Conservation (phyloP, 2,113 vertebrate species). For the Saimiri boliviensis region DNA sequence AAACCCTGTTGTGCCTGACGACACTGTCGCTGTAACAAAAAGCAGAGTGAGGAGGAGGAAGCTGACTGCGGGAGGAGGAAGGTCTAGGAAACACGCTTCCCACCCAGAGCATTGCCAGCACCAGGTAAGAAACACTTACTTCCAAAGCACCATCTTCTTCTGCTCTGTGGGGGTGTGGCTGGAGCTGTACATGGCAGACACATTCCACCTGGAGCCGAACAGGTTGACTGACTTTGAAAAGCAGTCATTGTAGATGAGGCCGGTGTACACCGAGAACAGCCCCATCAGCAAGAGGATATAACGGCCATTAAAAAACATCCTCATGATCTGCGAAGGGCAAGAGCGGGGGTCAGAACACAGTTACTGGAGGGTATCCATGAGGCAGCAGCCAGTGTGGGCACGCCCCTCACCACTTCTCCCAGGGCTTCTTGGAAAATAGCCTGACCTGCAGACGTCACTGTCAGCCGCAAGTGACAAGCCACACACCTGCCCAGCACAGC, state of each 20-base stretch:
- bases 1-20: conserved; percentile 72
- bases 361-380: fast-evolving
- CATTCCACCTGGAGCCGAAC: conserved; percentile 95
- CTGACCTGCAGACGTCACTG: neutral
- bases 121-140: conserved; percentile 7
- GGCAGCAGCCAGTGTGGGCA: fast-evolving
- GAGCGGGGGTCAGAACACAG: fast-evolving
- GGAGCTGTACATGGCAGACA: conserved; percentile 88
- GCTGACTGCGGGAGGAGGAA: fast-evolving
- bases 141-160: conserved; percentile 43
- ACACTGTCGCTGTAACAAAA: conserved; percentile 69
- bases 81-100: fast-evolving
- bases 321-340: conserved; percentile 88
- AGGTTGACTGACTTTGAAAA: conserved; percentile 98
- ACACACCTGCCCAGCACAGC: neutral
- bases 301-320: conserved; percentile 95
- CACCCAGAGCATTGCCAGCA: fast-evolving
- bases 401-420: fast-evolving
- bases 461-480: neutral
- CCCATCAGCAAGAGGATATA: conserved; percentile 98
- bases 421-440: neutral
- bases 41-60: neutral
- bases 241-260: conserved; percentile 98
- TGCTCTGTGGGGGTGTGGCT: neutral
- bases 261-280: conserved; percentile 96